Percentiles rank a stretch among this genome's conserved stretches.
phyloP scores from a whole-genome alignment of 2,113 vertebrate genomes.

The Machaerirhynchus nigripectus region DNA sequence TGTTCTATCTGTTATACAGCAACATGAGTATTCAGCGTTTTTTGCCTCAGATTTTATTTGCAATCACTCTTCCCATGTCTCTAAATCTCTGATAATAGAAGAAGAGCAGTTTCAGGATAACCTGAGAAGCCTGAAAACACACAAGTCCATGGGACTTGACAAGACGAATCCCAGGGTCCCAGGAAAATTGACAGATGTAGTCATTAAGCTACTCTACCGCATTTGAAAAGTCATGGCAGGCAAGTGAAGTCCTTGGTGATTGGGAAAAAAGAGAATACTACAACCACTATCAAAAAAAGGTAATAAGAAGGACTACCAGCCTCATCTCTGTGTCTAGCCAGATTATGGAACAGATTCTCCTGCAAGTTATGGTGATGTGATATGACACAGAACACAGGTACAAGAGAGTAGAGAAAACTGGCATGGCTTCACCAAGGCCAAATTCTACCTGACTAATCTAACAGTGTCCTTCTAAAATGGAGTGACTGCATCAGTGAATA shows the following conservation, averaged over 20 bases:
- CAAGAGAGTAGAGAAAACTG: neutral
- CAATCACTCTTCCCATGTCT: neutral
- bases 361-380: neutral
- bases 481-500: neutral
- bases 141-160: neutral
- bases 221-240: neutral
- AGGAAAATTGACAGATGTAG: neutral
- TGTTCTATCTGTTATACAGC: neutral
- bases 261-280: neutral
- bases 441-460: neutral
- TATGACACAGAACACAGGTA: neutral
- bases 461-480: neutral
- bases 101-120: neutral
- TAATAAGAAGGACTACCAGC: neutral
- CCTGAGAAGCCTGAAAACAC: neutral
- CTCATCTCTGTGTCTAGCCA: neutral
- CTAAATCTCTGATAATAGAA: neutral
- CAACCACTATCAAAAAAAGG: neutral
- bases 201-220: rapidly evolving
- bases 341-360: neutral
- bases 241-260: neutral
- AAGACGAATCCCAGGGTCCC: neutral
- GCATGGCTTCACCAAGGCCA: neutral
- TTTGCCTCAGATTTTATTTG: neutral
- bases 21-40: neutral